phyloP scores from a whole-genome alignment of 2,888 invertebrate species.

The Parapristionchus giblindavisi region DNA sequence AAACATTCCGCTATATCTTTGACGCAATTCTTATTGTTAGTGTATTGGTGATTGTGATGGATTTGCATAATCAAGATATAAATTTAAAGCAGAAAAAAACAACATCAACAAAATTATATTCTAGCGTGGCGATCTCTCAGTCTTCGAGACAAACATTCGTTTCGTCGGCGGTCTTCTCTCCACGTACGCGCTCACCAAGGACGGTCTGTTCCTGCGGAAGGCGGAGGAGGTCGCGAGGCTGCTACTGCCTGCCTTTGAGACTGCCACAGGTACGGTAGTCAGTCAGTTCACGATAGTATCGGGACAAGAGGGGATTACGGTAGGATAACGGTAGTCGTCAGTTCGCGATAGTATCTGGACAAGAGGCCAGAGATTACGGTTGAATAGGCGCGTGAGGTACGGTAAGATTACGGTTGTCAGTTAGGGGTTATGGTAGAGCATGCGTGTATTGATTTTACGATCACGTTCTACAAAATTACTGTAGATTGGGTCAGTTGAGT shows the following conservation, averaged over 20 bases:
- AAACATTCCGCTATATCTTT: too few species aligned
- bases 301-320: not conserved
- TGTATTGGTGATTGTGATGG: too few species aligned
- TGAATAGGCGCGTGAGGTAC: too few species aligned
- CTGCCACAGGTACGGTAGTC: constrained; percentile 80
- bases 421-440: too few species aligned
- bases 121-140: constrained; percentile 90
- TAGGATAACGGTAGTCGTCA: not conserved
- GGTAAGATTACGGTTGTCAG: not conserved
- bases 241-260: constrained; percentile 93
- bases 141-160: constrained; percentile 97
- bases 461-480: not conserved
- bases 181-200: constrained; percentile 90
- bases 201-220: constrained; percentile 85
- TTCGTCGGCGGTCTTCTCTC: constrained; percentile 94
- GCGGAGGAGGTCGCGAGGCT: constrained; percentile 88
- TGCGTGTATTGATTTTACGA: too few species aligned
- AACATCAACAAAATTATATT: too few species aligned
- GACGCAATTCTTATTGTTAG: too few species aligned
- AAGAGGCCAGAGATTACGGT: too few species aligned
- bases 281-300: too few species aligned
- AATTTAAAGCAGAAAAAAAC: too few species aligned
- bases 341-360: too few species aligned
- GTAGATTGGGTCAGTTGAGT: not conserved
- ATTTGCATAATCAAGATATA: too few species aligned